These are phyloP conservation scores for Microcebus ravelobensis DNA, from an alignment of 2,113 vertebrate species.

Conservation along the genomic window DNA sequence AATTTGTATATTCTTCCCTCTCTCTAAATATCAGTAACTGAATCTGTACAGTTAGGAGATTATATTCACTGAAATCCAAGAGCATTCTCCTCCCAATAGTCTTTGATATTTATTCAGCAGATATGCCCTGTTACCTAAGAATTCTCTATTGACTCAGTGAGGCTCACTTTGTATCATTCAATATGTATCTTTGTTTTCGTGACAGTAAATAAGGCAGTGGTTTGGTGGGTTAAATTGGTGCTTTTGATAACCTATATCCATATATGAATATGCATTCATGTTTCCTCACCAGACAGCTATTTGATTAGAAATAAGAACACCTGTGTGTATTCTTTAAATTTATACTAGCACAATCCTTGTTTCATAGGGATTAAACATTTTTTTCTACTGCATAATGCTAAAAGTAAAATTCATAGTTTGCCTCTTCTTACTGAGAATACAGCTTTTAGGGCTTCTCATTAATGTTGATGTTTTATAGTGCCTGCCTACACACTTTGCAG, in stretches of 20 bases:
- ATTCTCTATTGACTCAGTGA: background rate
- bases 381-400: background rate
- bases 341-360: background rate
- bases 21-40: background rate
- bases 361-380: background rate
- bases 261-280: background rate
- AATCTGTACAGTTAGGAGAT: background rate
- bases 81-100: background rate
- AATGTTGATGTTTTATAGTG: conserved; percentile 61
- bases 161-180: background rate
- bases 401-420: background rate
- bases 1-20: background rate
- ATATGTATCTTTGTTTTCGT: background rate
- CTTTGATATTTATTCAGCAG: background rate
- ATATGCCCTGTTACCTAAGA: background rate
- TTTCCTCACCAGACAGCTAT: background rate
- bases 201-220: background rate
- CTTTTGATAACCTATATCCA: background rate
- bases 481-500: conserved; percentile 42
- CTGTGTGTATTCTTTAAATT: background rate
- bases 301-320: background rate
- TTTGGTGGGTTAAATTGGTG: background rate
- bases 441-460: conserved; percentile 43
- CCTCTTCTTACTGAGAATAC: background rate
- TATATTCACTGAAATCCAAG: background rate